These are phyloP conservation scores for Sinosuthora webbiana DNA, from an alignment of 2,113 vertebrate species.

Conservation along the genomic window DNA sequence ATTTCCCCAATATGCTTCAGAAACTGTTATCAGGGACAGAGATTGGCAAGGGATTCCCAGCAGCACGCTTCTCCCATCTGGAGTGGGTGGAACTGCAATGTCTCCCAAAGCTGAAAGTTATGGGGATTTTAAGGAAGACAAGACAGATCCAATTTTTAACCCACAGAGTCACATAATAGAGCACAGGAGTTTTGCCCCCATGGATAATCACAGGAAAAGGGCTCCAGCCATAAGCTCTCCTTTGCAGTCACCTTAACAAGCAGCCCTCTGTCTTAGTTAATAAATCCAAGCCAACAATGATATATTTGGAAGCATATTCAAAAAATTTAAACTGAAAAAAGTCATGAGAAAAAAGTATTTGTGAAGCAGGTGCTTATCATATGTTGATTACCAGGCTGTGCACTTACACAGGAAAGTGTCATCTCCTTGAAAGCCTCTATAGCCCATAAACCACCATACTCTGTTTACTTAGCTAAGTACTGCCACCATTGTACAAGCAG, in stretches of 20 bases:
- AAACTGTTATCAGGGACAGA: background rate
- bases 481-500: rapidly evolving
- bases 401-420: background rate
- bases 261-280: background rate
- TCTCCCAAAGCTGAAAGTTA: background rate
- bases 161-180: background rate
- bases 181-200: background rate
- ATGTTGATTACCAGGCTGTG: background rate
- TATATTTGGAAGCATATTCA: background rate
- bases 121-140: background rate
- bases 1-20: constrained; percentile 31
- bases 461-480: background rate
- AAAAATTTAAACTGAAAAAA: background rate
- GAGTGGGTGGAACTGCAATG: background rate
- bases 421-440: background rate
- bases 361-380: background rate
- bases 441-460: background rate
- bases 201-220: background rate
- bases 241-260: background rate
- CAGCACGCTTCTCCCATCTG: background rate
- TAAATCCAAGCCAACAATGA: background rate
- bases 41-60: constrained; percentile 9
- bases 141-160: background rate
- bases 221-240: background rate
- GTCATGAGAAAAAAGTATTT: background rate